phyloP scores from a whole-genome alignment of 1,140 invertebrate species.

The Thalassaphorura encarpata region DNA sequence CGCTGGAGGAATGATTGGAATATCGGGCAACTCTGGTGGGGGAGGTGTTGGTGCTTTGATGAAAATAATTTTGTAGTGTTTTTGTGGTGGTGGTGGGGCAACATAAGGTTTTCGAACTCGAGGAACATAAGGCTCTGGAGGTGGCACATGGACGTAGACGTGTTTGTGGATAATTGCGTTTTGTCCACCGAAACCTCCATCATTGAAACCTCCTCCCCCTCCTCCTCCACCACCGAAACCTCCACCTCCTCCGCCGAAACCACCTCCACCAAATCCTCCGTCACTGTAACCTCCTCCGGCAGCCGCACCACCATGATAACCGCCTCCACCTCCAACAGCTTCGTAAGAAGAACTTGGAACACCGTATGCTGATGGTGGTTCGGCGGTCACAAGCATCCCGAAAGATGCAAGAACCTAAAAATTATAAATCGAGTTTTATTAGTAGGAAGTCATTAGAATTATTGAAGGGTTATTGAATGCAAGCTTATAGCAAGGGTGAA shows the following conservation, averaged over 20 bases:
- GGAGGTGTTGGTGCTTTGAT: constrained; percentile 75
- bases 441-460: too few species aligned
- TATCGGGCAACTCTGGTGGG: constrained; percentile 60
- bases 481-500: too few species aligned
- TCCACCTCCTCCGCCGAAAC: not conserved
- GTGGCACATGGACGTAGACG: constrained; percentile 74
- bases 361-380: constrained; percentile 11
- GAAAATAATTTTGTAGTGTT: constrained; percentile 82
- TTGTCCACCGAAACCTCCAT: not conserved
- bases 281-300: not conserved
- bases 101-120: constrained; percentile 45
- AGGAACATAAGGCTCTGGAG: constrained; percentile 64
- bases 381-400: constrained; percentile 37
- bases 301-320: not conserved
- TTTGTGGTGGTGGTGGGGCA: constrained; percentile 57
- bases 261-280: not conserved
- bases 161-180: constrained; percentile 67
- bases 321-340: not conserved
- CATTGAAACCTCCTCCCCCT: not conserved
- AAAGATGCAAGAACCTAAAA: constrained; percentile 43
- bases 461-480: too few species aligned
- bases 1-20: constrained; percentile 59
- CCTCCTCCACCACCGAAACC: not conserved
- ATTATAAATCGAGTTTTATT: not conserved
- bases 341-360: constrained; percentile 7